phyloP scores from a whole-genome alignment of 1,140 invertebrate species.

The Macrobrachium rosenbergii region DNA sequence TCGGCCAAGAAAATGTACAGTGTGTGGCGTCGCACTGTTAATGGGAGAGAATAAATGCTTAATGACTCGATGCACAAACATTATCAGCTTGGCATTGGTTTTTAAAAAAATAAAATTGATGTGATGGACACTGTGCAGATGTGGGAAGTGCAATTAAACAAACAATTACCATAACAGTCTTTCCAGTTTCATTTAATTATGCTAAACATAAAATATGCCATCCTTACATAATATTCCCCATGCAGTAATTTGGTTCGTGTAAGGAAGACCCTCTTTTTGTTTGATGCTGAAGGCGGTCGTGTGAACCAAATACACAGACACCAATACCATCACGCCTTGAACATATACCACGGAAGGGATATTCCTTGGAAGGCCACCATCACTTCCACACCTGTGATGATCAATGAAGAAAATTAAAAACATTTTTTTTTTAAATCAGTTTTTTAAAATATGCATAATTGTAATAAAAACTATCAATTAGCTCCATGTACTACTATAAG shows the following conservation, averaged over 20 bases:
- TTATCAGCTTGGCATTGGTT: too few species aligned
- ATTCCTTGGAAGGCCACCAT: conserved; percentile 47
- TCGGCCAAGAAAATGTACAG: too few species aligned
- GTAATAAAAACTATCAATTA: too few species aligned
- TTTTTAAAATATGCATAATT: too few species aligned
- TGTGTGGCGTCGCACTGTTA: too few species aligned
- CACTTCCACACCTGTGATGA: conserved; percentile 57
- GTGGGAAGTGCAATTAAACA: too few species aligned
- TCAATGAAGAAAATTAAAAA: not conserved
- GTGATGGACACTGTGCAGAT: too few species aligned
- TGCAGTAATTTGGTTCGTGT: conserved; percentile 52
- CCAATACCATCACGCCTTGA: conserved; percentile 47
- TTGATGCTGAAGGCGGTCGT: conserved; percentile 54
- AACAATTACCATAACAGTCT: too few species aligned
- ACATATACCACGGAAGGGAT: conserved; percentile 46
- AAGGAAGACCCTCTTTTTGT: conserved; percentile 58
- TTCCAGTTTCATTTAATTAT: not conserved
- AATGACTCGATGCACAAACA: too few species aligned
- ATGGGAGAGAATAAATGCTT: too few species aligned
- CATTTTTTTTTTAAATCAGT: not conserved
- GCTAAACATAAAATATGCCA: not conserved
- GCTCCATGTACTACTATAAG: too few species aligned
- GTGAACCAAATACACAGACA: conserved; percentile 53
- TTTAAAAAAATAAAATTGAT: too few species aligned
- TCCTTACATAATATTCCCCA: conserved; percentile 56